Base-by-base conservation (phyloP, 2,888 invertebrate species). In the Anthrax anthrax region DNA sequence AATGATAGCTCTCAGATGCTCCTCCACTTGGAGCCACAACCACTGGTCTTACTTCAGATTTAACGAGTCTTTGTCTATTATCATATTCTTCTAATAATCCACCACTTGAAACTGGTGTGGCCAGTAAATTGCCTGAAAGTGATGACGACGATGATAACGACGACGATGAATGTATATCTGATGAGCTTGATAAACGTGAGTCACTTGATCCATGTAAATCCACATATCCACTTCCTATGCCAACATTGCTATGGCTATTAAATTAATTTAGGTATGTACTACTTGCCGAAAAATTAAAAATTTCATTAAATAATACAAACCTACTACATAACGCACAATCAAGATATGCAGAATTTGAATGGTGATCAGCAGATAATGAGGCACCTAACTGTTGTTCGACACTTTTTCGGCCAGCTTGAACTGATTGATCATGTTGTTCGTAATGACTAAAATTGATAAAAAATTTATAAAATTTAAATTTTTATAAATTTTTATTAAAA, bases 341-440 rank as follows among this genome's bases (percentile, higher is more conserved):
- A 39, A 39, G 32, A 12, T 23, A 51, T 52, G 6, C 52, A 44
- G n/a, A 40, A 49, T 23, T 44, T 42, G 54, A 55, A 19, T 57
- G 55, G n/a, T n/a, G n/a, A n/a, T n/a, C n/a, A 4, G 58, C 27
- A 43, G 58, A 57, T 13, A 51, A 39, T 29, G 55, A 51, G 18
- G 46, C 45, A 17, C 55, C 58, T 4, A 56, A 44, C 37, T 52
- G 55, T 12, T 54, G 54, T 2, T 52, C 47, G 13, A 59, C 51
- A 8, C 56, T 58, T 37, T 56, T 56, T 37, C 61, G 60, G 4
- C 67, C 68, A 48, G 60, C 56, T n/a, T 60, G 60, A 16, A 68
- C 54, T 8, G 65, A 60, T 52, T 63, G 59, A 29, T 59, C 55
- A 49, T 68, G 67, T 52, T 61, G 60, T 18, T 42, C 43, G 44